Conservation (phyloP, 1,140 invertebrate genomes). For the Hypothenemus hampei region DNA sequence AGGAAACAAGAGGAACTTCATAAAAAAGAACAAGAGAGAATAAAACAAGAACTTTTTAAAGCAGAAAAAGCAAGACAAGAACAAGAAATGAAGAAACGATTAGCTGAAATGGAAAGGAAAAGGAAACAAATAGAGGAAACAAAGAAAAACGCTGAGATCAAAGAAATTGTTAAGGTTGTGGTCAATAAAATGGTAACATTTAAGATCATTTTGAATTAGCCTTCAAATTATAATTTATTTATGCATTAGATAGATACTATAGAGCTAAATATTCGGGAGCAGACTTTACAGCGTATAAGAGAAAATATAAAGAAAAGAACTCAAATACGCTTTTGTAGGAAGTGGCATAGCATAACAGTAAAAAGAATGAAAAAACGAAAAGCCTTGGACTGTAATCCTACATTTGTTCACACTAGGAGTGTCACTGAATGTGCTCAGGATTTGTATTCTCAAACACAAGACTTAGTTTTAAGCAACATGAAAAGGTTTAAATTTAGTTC, state of each 20-base stretch:
- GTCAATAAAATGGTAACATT: conserved; percentile 42
- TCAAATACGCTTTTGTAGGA: conserved; percentile 48
- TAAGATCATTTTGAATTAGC: not conserved
- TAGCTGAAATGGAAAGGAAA: conserved; percentile 21
- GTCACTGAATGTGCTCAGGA: conserved; percentile 49
- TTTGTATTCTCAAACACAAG: conserved; percentile 49
- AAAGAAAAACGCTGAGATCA: conserved; percentile 29
- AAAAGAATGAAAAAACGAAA: conserved; percentile 44
- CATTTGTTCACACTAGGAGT: conserved; percentile 54
- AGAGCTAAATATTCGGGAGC: conserved; percentile 38
- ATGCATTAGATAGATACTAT: conserved; percentile 17
- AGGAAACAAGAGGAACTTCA: conserved; percentile 30
- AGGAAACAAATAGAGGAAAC: conserved; percentile 25
- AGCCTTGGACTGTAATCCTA: conserved; percentile 55
- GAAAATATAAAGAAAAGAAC: conserved; percentile 42
- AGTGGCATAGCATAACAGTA: conserved; percentile 46
- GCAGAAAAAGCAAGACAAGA: conserved; percentile 13
- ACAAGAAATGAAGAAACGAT: conserved; percentile 13
- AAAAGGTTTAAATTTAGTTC: conserved; percentile 39
- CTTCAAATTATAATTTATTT: not conserved
- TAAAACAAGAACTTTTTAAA: conserved; percentile 17
- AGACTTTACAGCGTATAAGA: conserved; percentile 42
- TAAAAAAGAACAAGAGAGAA: conserved; percentile 25
- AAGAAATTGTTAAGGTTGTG: conserved; percentile 25
- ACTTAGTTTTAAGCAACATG: conserved; percentile 52